A percentile compares a stretch with the other conserved stretches of the same genome.
Conservation (phyloP, 2,888 invertebrate genomes). For the Yponomeuta malinellus region DNA sequence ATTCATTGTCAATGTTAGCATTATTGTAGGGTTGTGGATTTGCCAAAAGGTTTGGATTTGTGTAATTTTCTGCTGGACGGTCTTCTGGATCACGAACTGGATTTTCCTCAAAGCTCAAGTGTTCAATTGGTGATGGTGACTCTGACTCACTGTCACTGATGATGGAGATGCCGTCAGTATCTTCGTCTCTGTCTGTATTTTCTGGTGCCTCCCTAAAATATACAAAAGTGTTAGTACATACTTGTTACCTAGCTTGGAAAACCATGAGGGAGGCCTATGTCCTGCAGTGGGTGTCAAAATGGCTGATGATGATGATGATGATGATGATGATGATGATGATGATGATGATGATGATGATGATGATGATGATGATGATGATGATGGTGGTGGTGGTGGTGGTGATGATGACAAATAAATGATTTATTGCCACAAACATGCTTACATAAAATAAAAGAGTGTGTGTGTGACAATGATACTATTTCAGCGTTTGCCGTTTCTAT, state of each 20-base stretch:
- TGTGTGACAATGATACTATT: background rate
- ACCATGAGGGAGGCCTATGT: too few relatives aligned
- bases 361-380: too few relatives aligned
- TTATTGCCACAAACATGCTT: too few relatives aligned
- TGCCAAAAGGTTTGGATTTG: slow-evolving; percentile 32
- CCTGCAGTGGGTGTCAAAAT: too few relatives aligned
- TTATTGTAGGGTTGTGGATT: slow-evolving; percentile 22
- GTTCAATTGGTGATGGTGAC: slow-evolving; percentile 38
- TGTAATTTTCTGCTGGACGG: slow-evolving; percentile 35
- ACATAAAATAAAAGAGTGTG: background rate
- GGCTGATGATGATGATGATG: too few relatives aligned
- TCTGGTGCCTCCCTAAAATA: slow-evolving; percentile 36
- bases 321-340: too few relatives aligned
- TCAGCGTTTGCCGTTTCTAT: background rate
- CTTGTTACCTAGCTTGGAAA: background rate
- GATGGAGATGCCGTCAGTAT: slow-evolving; percentile 70
- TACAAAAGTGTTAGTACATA: background rate
- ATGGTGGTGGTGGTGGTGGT: too few relatives aligned
- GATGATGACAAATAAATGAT: too few relatives aligned
- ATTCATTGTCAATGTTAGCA: slow-evolving; percentile 27
- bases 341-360: too few relatives aligned
- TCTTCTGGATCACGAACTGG: slow-evolving; percentile 23
- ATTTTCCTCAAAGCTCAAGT: slow-evolving; percentile 31
- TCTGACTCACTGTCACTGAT: slow-evolving; percentile 69
- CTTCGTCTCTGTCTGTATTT: slow-evolving; percentile 60